phyloP scores from a whole-genome alignment of 2,888 invertebrate genomes.

The Thysanoteuthis rhombus region DNA sequence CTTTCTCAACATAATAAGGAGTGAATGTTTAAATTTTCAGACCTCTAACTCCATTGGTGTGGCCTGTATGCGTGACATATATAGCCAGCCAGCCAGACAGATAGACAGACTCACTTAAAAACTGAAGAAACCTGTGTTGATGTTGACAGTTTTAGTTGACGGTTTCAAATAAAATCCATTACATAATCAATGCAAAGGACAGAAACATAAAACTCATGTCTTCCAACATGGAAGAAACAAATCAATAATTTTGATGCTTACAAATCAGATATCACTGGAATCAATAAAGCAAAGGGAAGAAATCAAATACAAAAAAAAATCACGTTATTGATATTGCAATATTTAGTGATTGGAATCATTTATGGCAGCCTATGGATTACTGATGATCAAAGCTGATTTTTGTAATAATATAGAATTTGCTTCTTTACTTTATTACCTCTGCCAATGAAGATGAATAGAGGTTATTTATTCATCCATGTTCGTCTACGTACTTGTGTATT shows the following conservation, averaged over 20 bases:
- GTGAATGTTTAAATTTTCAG: no score
- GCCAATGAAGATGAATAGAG: no score
- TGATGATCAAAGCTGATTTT: neutral
- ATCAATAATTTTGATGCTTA: neutral
- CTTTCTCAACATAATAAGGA: no score
- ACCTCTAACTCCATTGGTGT: no score
- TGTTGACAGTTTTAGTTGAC: no score
- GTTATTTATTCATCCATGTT: no score
- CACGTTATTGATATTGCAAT: neutral
- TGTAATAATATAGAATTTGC: neutral
- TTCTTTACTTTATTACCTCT: no score
- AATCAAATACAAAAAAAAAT: neutral
- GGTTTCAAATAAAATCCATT: neutral
- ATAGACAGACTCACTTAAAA: no score
- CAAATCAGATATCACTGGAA: neutral
- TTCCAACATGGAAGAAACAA: neutral
- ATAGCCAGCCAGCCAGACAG: no score
- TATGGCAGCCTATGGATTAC: neutral
- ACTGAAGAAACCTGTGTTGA: no score
- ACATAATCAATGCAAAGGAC: neutral
- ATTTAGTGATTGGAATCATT: neutral
- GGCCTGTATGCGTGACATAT: no score
- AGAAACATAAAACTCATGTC: neutral
- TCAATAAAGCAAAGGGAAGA: neutral
- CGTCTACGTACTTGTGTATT: no score